Base-by-base conservation (phyloP, 2,113 vertebrate species). In the Pelodiscus sinensis region DNA sequence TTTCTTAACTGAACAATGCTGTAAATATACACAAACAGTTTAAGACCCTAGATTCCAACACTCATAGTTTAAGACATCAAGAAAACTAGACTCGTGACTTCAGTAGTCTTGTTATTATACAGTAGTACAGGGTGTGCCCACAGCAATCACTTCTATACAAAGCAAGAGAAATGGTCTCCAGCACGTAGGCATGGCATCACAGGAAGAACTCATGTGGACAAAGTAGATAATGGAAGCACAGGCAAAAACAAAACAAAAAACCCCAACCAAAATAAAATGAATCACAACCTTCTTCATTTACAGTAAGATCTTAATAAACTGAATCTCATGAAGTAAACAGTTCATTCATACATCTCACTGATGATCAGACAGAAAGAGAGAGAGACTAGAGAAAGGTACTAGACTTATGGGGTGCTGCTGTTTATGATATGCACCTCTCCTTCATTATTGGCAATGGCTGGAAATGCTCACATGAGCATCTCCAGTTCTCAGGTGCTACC, bases 1-100 rank as follows among this genome's bases (percentile, higher is more conserved):
- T 99, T 99, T 99, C 95, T 97, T 98, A 98, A 98, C 95, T 96
- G 98, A 97, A 99, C 98, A 98, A 98, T 98, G 98, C 98, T 97
- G 98, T 98, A 97, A 97, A 98, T 98, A 98, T 97, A 98, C 98
- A 98, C 98, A 97, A 98, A 98, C 96, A 97, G 98, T 94, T 98
- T 97, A 96, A 98, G 97, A 98, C 97, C 97, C 96, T 96, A 97
- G 97, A 98, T 94, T 97, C 97, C 97, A 98, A 98, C 96, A 98
- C 98, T 98, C 98, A 97, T 92, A 98, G 97, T 94, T 94, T 96
- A 96, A 98, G 95, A 98, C 98, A 97, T 95, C 93, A 94, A 98
- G 96, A 98, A 95, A 97, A 97, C 92, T 90, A 96, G 98, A 98
- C 96, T 93, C 90, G 80, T 96, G 92, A 98, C 97, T 93, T 97